Percentiles rank a stretch among this genome's conserved stretches.
phyloP scores from a whole-genome alignment of 2,113 vertebrate species.

The Rostratula benghalensis region DNA sequence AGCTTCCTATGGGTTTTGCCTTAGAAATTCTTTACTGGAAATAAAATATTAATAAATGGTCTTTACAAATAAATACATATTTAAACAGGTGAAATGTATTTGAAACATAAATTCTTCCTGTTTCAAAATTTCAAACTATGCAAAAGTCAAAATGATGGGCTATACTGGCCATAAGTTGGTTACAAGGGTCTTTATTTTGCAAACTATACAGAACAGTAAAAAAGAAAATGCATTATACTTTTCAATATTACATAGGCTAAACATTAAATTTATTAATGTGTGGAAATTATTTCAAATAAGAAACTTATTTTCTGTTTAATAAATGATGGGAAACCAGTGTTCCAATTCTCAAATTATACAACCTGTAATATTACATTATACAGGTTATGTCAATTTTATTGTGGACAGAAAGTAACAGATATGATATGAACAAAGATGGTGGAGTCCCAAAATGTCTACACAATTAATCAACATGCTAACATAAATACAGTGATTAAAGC shows the following conservation, averaged over 20 bases:
- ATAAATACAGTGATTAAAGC: constrained; percentile 78
- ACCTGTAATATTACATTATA: constrained; percentile 39
- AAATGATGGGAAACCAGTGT: constrained; percentile 58
- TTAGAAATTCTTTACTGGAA: constrained; percentile 5
- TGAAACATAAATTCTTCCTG: neutral
- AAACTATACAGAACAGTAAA: constrained; percentile 95
- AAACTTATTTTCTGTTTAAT: constrained; percentile 61
- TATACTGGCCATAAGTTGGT: constrained; percentile 73
- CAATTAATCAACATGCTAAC: constrained; percentile 84
- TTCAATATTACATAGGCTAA: constrained; percentile 76
- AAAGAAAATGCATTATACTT: constrained; percentile 85
- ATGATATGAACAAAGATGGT: constrained; percentile 62
- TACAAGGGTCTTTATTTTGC: constrained; percentile 95
- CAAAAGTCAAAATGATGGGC: constrained; percentile 27
- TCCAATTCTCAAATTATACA: constrained; percentile 58
- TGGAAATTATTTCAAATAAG: constrained; percentile 67
- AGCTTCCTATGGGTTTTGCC: neutral
- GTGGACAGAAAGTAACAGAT: constrained; percentile 68
- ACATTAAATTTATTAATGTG: constrained; percentile 69
- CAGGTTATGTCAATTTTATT: constrained; percentile 53
- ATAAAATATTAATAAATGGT: constrained; percentile 15
- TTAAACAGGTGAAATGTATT: neutral
- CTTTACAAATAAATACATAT: constrained; percentile 50
- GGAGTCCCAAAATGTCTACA: constrained; percentile 70
- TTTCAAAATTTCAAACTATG: neutral